Conservation (phyloP, 2,797 vertebrate species). For the Schizothorax lantsangensis region DNA sequence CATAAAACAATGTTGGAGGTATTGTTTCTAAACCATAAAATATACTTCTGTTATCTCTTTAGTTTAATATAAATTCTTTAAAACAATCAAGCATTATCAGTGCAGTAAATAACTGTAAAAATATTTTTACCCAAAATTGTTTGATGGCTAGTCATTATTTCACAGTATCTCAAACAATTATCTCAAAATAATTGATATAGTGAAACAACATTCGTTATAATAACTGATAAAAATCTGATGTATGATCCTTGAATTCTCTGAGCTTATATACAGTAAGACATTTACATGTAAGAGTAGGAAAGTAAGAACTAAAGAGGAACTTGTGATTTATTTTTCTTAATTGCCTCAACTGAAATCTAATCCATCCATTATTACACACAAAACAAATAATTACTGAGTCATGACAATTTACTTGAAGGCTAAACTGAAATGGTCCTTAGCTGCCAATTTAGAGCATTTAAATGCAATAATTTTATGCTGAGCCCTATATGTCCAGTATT, state of each 20-base stretch:
- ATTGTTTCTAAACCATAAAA: slow-evolving; percentile 5
- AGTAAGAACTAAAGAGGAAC: background rate
- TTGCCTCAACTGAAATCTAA: background rate
- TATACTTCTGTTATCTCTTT: background rate
- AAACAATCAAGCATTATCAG: background rate
- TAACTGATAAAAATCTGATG: background rate
- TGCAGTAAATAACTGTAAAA: background rate
- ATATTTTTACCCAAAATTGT: background rate
- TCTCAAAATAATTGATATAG: background rate
- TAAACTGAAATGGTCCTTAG: background rate
- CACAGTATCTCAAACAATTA: slow-evolving; percentile 8
- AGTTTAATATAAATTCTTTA: background rate
- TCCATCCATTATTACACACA: background rate
- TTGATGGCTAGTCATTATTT: background rate
- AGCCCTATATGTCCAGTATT: background rate
- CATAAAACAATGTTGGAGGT: background rate
- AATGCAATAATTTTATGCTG: slow-evolving; percentile 8
- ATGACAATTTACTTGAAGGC: background rate
- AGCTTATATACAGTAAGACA: background rate
- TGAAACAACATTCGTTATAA: background rate
- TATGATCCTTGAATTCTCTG: background rate
- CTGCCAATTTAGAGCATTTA: background rate
- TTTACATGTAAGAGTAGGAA: background rate
- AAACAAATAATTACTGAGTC: background rate
- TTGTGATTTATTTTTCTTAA: background rate